phyloP scores from a whole-genome alignment of 2,888 invertebrate genomes.

The Synergus gifuensis region DNA sequence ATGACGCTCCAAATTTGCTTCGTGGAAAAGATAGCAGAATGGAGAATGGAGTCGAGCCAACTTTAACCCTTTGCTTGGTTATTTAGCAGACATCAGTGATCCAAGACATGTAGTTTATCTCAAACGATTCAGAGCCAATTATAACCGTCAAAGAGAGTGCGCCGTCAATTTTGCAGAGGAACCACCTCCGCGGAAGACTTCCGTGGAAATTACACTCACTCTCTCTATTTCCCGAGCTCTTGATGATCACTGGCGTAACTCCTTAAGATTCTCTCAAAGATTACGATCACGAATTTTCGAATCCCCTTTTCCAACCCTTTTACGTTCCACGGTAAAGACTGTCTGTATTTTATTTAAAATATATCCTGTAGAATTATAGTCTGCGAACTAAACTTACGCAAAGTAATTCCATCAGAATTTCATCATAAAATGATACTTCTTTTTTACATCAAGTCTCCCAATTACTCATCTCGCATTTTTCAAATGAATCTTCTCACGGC shows the following conservation, averaged over 20 bases:
- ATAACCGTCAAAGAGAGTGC: constrained; percentile 41
- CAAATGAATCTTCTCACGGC: background rate
- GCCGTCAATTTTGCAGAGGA: constrained; percentile 34
- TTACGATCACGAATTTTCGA: background rate
- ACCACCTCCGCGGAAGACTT: constrained; percentile 26
- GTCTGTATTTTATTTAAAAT: no score
- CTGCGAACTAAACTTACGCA: no score
- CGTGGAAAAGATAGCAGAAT: constrained; percentile 9
- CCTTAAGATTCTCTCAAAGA: background rate
- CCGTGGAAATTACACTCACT: constrained; percentile 39
- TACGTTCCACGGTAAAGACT: no score
- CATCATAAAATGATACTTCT: no score
- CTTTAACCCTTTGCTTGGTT: constrained; percentile 24
- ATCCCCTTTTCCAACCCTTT: no score
- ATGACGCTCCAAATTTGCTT: constrained; percentile 29
- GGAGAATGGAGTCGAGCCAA: constrained; percentile 25
- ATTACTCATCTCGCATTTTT: no score
- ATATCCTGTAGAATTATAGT: no score
- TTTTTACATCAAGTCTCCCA: no score
- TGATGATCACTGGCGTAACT: constrained; percentile 13
- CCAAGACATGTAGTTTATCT: constrained; percentile 39
- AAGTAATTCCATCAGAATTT: no score
- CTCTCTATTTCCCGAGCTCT: constrained; percentile 4
- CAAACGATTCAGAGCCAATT: constrained; percentile 40
- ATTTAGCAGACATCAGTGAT: constrained; percentile 30